Evolutionary conservation across 2,113 vertebrate species (phyloP).

Genomic region (Megaleporinus macrocephalus): DNA sequence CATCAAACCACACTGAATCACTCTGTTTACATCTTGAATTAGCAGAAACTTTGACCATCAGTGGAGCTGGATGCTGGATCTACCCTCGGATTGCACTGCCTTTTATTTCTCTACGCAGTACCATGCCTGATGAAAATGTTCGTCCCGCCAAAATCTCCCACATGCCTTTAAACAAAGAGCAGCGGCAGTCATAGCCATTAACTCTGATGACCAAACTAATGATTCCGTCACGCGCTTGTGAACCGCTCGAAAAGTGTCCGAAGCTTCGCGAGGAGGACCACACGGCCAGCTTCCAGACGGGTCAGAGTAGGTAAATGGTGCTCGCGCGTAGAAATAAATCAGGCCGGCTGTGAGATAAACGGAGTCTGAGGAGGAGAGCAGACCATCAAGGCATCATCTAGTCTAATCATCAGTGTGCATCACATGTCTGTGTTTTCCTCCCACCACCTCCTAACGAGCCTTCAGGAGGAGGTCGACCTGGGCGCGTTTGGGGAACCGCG

Average conservation of each 20-base stretch:
- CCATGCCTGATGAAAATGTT: slow-evolving; percentile 52
- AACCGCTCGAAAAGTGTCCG: slow-evolving; percentile 51
- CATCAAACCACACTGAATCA: too few species aligned
- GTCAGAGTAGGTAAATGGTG: neutral
- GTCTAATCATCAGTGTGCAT: neutral
- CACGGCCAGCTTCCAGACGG: slow-evolving; percentile 30
- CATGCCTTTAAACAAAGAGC: slow-evolving; percentile 54
- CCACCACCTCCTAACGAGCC: neutral
- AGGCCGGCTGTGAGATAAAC: slow-evolving; percentile 28
- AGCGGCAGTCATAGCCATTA: slow-evolving; percentile 57
- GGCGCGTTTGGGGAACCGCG: slow-evolving; percentile 6
- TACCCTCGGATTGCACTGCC: neutral
- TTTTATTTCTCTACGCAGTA: slow-evolving; percentile 22
- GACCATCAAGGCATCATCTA: neutral
- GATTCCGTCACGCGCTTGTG: slow-evolving; percentile 55
- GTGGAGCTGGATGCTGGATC: neutral
- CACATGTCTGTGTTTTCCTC: neutral
- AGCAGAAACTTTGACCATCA: too few species aligned
- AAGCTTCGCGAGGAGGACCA: neutral
- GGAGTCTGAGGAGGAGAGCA: slow-evolving; percentile 11
- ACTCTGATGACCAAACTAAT: slow-evolving; percentile 66
- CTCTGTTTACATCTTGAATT: too few species aligned
- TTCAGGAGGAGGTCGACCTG: neutral
- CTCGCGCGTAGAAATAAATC: slow-evolving; percentile 31
- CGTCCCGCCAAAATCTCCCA: slow-evolving; percentile 32